Base-by-base conservation (phyloP, 1,140 invertebrate species). In the Eriocheir sinensis region DNA sequence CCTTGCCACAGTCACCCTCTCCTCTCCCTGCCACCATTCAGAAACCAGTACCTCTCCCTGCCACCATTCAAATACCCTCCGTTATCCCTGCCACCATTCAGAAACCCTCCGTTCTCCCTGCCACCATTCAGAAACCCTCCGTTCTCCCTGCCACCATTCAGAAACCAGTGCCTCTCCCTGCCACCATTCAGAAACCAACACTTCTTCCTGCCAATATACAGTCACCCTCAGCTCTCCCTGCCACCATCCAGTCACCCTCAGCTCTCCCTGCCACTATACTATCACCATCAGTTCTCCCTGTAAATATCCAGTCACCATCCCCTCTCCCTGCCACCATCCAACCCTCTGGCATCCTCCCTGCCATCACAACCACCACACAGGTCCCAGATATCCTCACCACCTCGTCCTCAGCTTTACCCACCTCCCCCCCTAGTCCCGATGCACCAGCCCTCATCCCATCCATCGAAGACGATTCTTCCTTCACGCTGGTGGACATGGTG, bases 121-220 rank as follows among this genome's bases (percentile, higher is more conserved):
- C 89, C 40, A 91, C 48, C 30, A 34, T 36, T 34, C 60, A 72
- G 60, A 72, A 48, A 44, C 88, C 38, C 34, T 44, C 88, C 30
- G 44, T n/a, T n/a, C 12, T 12, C 12, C 88, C 88, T 89, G 88
- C 88, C n/a, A 89, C 41, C 30, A 36, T 21, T 44, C 30, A 53
- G 34, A 44, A 21, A 53, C 89, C 89, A 91, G 40, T 53, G 2
- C 3, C 89, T 17, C 30, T 91, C n/a, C 89, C 89, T 72, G 48
- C 48, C 30, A 89, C 88, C 38, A 91, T 60, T 34, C 12, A 30
- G 0, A 79, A 83, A 30, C 80, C 72, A 81, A 27, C 36, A 48
- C 21, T 36, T 27, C 3, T 40, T 15, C 38, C 27, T 32, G 12
- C 15, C 15, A 34, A 79, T 3, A 21, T n/a, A 17, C 72, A 8